These are phyloP conservation scores for Orientallactaga bullata DNA, from an alignment of 2,113 vertebrate species.

Conservation along the genomic window DNA sequence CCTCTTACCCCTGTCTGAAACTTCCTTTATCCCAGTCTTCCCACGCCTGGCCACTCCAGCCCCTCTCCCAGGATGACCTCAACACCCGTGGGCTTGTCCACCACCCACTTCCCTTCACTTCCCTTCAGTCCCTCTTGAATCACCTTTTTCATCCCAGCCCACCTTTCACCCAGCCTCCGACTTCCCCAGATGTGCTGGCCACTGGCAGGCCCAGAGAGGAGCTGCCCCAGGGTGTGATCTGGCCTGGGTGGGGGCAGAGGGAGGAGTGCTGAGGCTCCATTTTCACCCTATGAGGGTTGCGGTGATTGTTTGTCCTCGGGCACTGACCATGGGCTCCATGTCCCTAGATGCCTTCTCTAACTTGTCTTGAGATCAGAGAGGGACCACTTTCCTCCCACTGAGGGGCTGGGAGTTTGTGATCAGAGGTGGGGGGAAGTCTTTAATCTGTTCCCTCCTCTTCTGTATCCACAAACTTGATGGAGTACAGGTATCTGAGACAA, in stretches of 20 bases:
- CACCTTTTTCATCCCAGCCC: background rate
- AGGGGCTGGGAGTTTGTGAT: background rate
- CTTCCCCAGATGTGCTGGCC: background rate
- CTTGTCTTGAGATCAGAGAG: constrained; percentile 36
- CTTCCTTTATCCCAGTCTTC: too few relatives aligned
- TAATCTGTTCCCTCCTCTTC: background rate
- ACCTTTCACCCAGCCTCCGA: background rate
- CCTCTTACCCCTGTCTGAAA: background rate
- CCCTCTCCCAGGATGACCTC: background rate
- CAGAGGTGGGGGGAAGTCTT: background rate
- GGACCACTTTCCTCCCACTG: background rate
- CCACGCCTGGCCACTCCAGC: background rate
- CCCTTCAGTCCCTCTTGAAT: background rate
- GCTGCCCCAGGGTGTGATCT: background rate
- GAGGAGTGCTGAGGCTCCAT: background rate
- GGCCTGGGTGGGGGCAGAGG: background rate
- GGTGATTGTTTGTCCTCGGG: background rate
- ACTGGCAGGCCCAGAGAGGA: background rate
- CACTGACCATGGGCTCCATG: constrained; percentile 27
- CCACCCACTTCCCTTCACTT: background rate
- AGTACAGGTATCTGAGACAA: background rate
- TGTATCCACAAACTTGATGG: background rate
- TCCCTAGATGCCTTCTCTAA: constrained; percentile 56
- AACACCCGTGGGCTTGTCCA: background rate
- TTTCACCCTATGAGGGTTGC: constrained; percentile 57